Base-by-base conservation (phyloP, 2,888 invertebrate species). In the Ophion ventricosus region DNA sequence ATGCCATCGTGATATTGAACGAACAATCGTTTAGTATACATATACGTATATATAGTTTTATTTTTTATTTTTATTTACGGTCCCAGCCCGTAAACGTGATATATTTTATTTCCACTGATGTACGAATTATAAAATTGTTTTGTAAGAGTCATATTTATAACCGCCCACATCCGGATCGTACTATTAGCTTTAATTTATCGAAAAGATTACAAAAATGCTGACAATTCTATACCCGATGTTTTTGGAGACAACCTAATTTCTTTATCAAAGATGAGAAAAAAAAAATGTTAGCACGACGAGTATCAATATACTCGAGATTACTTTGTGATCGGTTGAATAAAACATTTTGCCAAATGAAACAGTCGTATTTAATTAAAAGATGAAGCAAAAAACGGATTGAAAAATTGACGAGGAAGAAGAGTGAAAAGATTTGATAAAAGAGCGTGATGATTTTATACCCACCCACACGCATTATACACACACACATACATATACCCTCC, bases 11-110 rank as follows among this genome's bases (percentile, higher is more conserved):
- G n/a, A 54, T 5, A 35, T 20, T 73, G 61, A 69, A 69, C 43
- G 63, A 75, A 69, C 29, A 80, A 4, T 35, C 54, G 56, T 64
- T 64, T 54, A 49, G 56, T 64, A 20, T 59, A 76, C 0, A 63
- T 23, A 57, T 74, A 80, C 59, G 43, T 75, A 64, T 69, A 69
- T 49, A 69, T 25, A 70, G 14, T 40, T 76, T 59, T 78, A 69
- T 78, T 77, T 84, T 69, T 84, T 75, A 77, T 77, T 84, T 69
- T 84, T 75, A 77, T 84, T 84, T 69, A 69, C 69, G 78, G 77
- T 63, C 56, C 20, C 20, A 26, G 61, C 10, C 77, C 78, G 81
- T 78, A 78, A 81, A 84, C 67, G 84, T 84, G 84, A 84, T 84
- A 84, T 84, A 70, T 78, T 81, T 84, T 75, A 81, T 81, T 81